phyloP scores from a whole-genome alignment of 2,888 invertebrate species.

The Sericinus montela region DNA sequence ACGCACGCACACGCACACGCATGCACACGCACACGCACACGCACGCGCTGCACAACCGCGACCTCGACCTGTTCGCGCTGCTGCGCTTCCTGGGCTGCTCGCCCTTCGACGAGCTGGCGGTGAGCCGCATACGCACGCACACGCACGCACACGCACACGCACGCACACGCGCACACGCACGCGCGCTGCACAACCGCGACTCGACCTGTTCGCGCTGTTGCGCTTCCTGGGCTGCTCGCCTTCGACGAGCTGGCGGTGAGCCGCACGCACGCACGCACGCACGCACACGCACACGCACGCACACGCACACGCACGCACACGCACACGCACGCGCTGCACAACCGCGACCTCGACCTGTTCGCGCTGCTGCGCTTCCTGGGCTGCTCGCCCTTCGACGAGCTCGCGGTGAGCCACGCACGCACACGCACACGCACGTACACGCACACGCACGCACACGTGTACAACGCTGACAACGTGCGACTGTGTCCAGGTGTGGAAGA shows the following conservation, averaged over 20 bases:
- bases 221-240: too few relatives aligned
- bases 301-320: conserved; percentile 98
- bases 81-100: too few relatives aligned
- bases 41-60: too few relatives aligned
- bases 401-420: conserved; percentile 77
- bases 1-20: background rate
- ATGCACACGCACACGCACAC: too few relatives aligned
- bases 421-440: background rate
- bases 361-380: conserved; percentile 89
- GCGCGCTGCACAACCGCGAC: too few relatives aligned
- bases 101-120: too few relatives aligned
- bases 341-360: conserved; percentile 91
- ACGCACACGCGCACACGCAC: too few relatives aligned
- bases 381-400: conserved; percentile 93
- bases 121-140: too few relatives aligned
- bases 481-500: conserved; percentile 87
- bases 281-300: conserved; percentile 80
- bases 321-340: too few relatives aligned
- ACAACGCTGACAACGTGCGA: background rate
- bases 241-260: conserved; percentile 85
- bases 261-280: conserved; percentile 77
- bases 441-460: background rate
- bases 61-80: too few relatives aligned
- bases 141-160: too few relatives aligned
- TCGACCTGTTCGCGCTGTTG: too few relatives aligned